Conservation (phyloP, 2,113 vertebrate species). For the Cheilinus undulatus region DNA sequence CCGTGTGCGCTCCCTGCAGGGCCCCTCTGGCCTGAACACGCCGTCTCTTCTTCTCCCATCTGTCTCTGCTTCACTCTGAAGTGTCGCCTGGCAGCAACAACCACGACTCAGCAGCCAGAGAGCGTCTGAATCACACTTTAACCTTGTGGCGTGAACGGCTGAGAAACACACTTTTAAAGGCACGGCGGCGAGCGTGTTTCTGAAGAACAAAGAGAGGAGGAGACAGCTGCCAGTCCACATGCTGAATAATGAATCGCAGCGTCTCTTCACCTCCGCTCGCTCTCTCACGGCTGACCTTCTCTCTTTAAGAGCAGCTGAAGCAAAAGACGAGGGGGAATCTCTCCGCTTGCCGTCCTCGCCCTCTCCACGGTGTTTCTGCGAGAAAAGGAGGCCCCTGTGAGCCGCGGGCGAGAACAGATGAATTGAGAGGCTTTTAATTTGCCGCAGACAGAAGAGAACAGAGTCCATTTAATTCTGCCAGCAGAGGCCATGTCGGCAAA, state of each 20-base stretch:
- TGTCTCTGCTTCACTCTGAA: constrained; percentile 56
- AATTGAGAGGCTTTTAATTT: constrained; percentile 85
- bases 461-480: constrained; percentile 85
- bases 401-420: constrained; percentile 80
- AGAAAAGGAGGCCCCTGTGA: constrained; percentile 80
- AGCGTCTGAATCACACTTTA: constrained; percentile 24
- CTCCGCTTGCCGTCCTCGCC: constrained; percentile 50
- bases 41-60: constrained; percentile 53
- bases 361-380: constrained; percentile 62
- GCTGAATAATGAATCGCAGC: constrained; percentile 65
- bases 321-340: constrained; percentile 64
- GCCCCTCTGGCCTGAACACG: constrained; percentile 34
- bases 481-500: constrained; percentile 83
- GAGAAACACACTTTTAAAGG: constrained; percentile 40
- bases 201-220: constrained; percentile 46
- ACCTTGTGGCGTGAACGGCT: constrained; percentile 22
- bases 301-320: constrained; percentile 43
- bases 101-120: constrained; percentile 39
- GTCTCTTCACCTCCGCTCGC: constrained; percentile 53
- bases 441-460: constrained; percentile 82
- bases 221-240: constrained; percentile 60
- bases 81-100: constrained; percentile 48
- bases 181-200: constrained; percentile 49
- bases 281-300: constrained; percentile 54
- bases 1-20: constrained; percentile 18